Percentiles rank a stretch among this genome's conserved stretches.
Evolutionary conservation across 2,113 vertebrate genomes (phyloP).

Genomic region (Nanorana parkeri): DNA sequence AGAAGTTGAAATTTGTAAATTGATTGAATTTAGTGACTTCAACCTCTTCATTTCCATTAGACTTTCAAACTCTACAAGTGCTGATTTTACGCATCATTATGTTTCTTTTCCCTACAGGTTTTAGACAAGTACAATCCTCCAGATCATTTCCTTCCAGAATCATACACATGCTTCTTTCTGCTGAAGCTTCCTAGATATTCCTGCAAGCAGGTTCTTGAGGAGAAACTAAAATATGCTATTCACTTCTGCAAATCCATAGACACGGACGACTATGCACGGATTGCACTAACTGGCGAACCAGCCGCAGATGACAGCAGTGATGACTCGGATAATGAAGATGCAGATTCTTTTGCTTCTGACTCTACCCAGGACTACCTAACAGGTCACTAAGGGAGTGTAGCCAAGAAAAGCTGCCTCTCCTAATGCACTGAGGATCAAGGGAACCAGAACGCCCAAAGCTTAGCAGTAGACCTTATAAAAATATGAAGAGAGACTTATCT

Average conservation of each 20-base stretch:
- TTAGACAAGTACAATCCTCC: conserved; percentile 98
- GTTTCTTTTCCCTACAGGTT: conserved; percentile 74
- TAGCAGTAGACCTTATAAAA: neutral
- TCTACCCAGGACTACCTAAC: conserved; percentile 97
- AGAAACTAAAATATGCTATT: conserved; percentile 97
- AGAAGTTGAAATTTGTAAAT: no score
- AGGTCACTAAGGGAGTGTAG: conserved; percentile 80
- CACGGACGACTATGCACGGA: conserved; percentile 97
- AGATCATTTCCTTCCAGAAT: conserved; percentile 97
- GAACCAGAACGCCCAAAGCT: conserved; percentile 59
- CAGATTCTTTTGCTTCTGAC: conserved; percentile 95
- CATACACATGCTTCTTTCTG: conserved; percentile 98
- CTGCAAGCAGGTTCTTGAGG: conserved; percentile 94
- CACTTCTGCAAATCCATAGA: conserved; percentile 99
- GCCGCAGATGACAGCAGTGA: conserved; percentile 94
- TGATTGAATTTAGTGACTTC: no score
- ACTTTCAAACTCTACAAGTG: no score
- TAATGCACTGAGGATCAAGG: conserved; percentile 55
- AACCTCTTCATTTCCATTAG: no score
- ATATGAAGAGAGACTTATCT: conserved; percentile 51
- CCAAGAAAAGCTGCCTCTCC: neutral
- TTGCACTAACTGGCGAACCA: conserved; percentile 91
- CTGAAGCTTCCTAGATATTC: conserved; percentile 97
- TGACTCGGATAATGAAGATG: conserved; percentile 96
- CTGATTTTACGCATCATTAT: neutral